These are phyloP conservation scores for Nymphalis polychloros DNA, from an alignment of 2,888 invertebrate species.

Conservation along the genomic window DNA sequence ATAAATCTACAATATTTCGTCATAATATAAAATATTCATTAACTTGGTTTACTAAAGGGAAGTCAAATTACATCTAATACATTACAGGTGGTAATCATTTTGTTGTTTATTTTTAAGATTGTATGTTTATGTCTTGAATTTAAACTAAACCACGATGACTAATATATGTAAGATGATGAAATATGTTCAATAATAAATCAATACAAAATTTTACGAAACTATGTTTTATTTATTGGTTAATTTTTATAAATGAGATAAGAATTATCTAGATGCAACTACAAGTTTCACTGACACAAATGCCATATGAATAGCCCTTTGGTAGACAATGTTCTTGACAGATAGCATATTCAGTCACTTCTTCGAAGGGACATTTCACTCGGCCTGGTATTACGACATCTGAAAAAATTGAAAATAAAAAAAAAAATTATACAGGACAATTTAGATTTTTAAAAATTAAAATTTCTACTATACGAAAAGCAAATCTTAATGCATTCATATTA, in stretches of 20 bases:
- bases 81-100: too few species aligned
- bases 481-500: too few species aligned
- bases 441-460: too few species aligned
- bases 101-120: too few species aligned
- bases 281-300: slow-evolving; percentile 62
- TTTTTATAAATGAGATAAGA: not conserved
- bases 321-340: slow-evolving; percentile 66
- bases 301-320: slow-evolving; percentile 70
- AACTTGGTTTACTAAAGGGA: too few species aligned
- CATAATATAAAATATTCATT: too few species aligned
- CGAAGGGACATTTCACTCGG: slow-evolving; percentile 54
- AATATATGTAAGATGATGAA: not conserved
- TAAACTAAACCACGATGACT: too few species aligned
- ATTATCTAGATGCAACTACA: slow-evolving; percentile 66
- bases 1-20: too few species aligned
- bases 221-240: not conserved
- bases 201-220: not conserved
- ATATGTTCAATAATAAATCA: not conserved
- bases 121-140: too few species aligned
- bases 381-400: slow-evolving; percentile 44
- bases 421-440: not conserved
- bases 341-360: slow-evolving; percentile 60
- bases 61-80: too few species aligned
- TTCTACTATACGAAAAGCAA: too few species aligned
- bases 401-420: slow-evolving; percentile 12